Conservation (phyloP, 2,888 invertebrate genomes). For the Cosmia trapezina region DNA sequence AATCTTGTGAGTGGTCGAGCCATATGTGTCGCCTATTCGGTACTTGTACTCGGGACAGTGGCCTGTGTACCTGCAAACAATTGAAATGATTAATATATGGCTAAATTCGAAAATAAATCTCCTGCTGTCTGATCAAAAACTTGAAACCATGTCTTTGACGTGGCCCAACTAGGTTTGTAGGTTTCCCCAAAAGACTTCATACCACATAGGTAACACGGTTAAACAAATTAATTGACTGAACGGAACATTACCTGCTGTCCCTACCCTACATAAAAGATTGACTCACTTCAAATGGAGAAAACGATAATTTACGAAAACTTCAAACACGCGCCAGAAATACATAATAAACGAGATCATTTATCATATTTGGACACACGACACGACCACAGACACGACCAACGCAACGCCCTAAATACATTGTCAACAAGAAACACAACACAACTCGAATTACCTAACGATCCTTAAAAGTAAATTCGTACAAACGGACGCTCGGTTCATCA, state of each 20-base stretch:
- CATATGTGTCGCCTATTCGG: conserved; percentile 94
- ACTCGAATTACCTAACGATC: conserved; percentile 62
- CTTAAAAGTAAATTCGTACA: conserved; percentile 59
- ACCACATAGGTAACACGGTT: conserved; percentile 22
- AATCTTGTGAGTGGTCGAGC: conserved; percentile 93
- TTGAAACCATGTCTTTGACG: conserved; percentile 20
- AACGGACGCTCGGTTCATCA: conserved; percentile 61
- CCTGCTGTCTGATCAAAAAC: no score
- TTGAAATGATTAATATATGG: background rate
- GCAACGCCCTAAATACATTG: conserved; percentile 63
- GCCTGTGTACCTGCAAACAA: conserved; percentile 92
- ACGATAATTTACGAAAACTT: conserved; percentile 40
- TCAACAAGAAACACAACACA: conserved; percentile 51
- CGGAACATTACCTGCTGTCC: conserved; percentile 20
- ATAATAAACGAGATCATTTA: conserved; percentile 58
- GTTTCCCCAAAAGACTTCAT: conserved; percentile 21
- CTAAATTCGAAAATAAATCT: no score
- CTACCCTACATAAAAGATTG: conserved; percentile 22
- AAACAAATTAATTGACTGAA: conserved; percentile 27
- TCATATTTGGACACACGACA: conserved; percentile 66
- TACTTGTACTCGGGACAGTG: conserved; percentile 94
- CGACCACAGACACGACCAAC: conserved; percentile 52
- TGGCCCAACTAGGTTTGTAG: conserved; percentile 30
- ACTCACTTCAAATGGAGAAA: conserved; percentile 36
- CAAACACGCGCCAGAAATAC: conserved; percentile 45